Evolutionary conservation across 2,888 invertebrate genomes (phyloP).

Genomic region (Platypus cylindrus): DNA sequence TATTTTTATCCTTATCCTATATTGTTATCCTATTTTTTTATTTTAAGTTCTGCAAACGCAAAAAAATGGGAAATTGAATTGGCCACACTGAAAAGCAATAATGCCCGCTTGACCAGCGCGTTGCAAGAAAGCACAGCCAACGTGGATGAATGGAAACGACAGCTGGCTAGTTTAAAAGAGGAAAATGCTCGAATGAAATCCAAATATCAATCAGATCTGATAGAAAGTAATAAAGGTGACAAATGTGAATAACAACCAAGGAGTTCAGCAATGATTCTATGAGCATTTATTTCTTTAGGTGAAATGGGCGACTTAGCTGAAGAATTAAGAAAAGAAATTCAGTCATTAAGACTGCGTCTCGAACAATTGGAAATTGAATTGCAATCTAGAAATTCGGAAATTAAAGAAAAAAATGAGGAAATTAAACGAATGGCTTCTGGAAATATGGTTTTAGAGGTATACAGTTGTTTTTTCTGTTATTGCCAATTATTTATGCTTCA

Average conservation of each 20-base stretch:
- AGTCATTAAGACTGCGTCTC: slow-evolving; percentile 61
- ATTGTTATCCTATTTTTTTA: too few species aligned
- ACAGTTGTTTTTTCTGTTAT: background rate
- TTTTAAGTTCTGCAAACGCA: slow-evolving; percentile 83
- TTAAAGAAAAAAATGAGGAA: slow-evolving; percentile 80
- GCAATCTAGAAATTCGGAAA: slow-evolving; percentile 72
- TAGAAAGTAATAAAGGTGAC: slow-evolving; percentile 52
- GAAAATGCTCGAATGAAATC: slow-evolving; percentile 75
- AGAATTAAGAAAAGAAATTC: slow-evolving; percentile 62
- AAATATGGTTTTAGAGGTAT: slow-evolving; percentile 26
- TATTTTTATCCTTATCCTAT: too few species aligned
- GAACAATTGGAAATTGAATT: slow-evolving; percentile 73
- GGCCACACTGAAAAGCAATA: slow-evolving; percentile 91
- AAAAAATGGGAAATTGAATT: slow-evolving; percentile 98
- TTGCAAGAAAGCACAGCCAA: slow-evolving; percentile 92
- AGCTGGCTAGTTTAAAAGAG: slow-evolving; percentile 83
- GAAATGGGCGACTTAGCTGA: slow-evolving; percentile 60
- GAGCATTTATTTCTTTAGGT: slow-evolving; percentile 24
- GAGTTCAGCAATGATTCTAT: background rate
- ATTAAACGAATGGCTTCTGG: slow-evolving; percentile 46
- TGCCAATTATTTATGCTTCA: too few species aligned
- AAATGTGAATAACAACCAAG: background rate
- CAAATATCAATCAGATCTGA: slow-evolving; percentile 56
- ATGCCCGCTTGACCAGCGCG: slow-evolving; percentile 86
- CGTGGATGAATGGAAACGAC: slow-evolving; percentile 97